Base-by-base conservation (phyloP, 2,888 invertebrate genomes). In the Spodoptera picta region DNA sequence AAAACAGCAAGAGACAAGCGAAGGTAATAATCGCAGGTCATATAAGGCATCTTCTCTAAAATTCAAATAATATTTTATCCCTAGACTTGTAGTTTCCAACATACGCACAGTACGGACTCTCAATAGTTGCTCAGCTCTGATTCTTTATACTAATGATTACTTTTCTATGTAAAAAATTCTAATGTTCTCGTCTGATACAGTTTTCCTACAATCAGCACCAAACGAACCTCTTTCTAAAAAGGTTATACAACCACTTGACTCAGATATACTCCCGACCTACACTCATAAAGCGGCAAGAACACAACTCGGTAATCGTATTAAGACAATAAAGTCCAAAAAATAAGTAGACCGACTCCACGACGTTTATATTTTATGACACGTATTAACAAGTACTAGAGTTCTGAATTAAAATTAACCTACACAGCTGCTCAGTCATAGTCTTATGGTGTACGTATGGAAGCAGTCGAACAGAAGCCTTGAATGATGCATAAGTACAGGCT, bases 391-490 rank as follows among this genome's bases (percentile, higher is more conserved):
- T 86, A 86, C 86, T 82, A 41, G 43, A 67, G 60, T 84, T 86
- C 87, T 84, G 87, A 85, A 89, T 88, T 89, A 85, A 86, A 87
- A 87, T 89, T 84, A 84, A 69, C 81, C 84, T 80, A 80, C 81
- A 44, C 83, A 73, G 78, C 71, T 72, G 76, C 71, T 83, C 87
- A 84, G 88, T 88, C 87, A 88, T 86, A 82, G 84, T 79, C 27
- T 27, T 27, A 27, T 5, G 27, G 27, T 27, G 73, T 14, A 59
- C 77, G 72, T 43, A 47, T 31, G 67, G 44, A 47, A 85, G 87
- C 85, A 85, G 84, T 80, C 84, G 83, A 83, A 83, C 81, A 84
- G 84, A 79, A 80, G 81, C 84, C 83, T 82, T 84, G 77, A 85
- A 84, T 82, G 78, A 82, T 73, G 76, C 78, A 82, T 86, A 87